Percentiles rank a stretch among this genome's conserved stretches.
These are phyloP conservation scores for Cryptoleucopteryx plumbea DNA, from an alignment of 2,113 vertebrate species.

Conservation along the genomic window DNA sequence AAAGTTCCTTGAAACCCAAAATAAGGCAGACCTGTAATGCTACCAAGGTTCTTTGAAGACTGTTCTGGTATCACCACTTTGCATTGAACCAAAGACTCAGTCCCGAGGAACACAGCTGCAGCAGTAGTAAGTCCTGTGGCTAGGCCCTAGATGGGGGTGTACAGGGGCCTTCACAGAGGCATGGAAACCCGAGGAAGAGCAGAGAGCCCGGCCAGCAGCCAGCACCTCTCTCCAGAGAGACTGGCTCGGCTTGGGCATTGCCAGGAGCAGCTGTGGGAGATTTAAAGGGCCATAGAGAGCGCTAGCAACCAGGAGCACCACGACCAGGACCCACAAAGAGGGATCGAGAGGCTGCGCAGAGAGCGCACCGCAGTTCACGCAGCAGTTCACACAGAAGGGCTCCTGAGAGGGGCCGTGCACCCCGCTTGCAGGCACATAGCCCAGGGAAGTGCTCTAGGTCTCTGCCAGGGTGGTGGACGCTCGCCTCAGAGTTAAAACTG, in stretches of 20 bases:
- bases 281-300: fast-evolving
- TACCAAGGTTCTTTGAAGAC: neutral
- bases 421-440: no score
- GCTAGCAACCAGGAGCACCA: fast-evolving
- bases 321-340: fast-evolving
- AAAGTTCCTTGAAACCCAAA: neutral
- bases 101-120: fast-evolving
- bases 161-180: fast-evolving
- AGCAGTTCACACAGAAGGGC: fast-evolving
- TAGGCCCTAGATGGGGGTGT: fast-evolving
- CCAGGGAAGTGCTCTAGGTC: neutral
- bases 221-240: neutral
- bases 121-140: neutral
- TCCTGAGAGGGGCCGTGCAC: fast-evolving
- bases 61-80: neutral
- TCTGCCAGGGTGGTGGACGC: neutral
- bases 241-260: fast-evolving
- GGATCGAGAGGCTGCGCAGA: fast-evolving
- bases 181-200: fast-evolving
- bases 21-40: neutral
- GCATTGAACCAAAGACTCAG: neutral
- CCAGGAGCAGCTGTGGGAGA: fast-evolving
- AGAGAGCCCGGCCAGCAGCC: no score
- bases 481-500: neutral
- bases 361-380: fast-evolving